Base-by-base conservation (phyloP, 2,797 vertebrate genomes). In the Numenius phaeopus region DNA sequence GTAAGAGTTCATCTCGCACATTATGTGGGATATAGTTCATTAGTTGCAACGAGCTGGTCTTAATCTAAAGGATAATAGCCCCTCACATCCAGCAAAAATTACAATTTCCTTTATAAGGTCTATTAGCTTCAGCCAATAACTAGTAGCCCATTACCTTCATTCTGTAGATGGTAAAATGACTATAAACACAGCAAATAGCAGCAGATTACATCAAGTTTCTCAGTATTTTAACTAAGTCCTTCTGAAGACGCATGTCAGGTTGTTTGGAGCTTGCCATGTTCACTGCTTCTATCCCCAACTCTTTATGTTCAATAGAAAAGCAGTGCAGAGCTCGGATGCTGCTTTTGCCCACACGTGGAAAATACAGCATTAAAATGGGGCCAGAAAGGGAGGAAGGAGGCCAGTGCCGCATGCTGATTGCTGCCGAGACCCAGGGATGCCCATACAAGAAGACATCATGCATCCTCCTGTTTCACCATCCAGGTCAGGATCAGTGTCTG, bases 391-490 rank as follows among this genome's bases (percentile, higher is more conserved):
- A 52, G 9, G 37, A 23, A 57, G 18, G 12, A 70, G 32, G 50
- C 22, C 30, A 5, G 71, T 2, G 9, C 30, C 4, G 5, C 55
- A 19, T 22, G 4, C 2, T 0, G 9, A 23, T 15, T 5, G 14
- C n/a, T 5, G 39, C 46, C 1, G 24, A 64, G 32, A 64, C 5
- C 57, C 39, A 23, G 24, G 50, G 27, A 29, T 4, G 3, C 7
- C 2, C 13, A 2, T 5, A 8, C 14, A 23, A 20, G 29, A 10
- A 0, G 2, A 21, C 7, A 7, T 5, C 1, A 8, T 4, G 4
- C 57, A 14, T 11, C 44, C 18, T 23, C 50, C 50, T 24, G 1
- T 34, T 20, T 27, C 57, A 27, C 55, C 49, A 9, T 46, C 39
- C 39, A 20, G 59, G 2, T 2, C 32, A n/a, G 52, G 30, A 24